These are phyloP conservation scores for Muraenolepis orangiensis DNA, from an alignment of 2,797 vertebrate genomes.

Conservation along the genomic window DNA sequence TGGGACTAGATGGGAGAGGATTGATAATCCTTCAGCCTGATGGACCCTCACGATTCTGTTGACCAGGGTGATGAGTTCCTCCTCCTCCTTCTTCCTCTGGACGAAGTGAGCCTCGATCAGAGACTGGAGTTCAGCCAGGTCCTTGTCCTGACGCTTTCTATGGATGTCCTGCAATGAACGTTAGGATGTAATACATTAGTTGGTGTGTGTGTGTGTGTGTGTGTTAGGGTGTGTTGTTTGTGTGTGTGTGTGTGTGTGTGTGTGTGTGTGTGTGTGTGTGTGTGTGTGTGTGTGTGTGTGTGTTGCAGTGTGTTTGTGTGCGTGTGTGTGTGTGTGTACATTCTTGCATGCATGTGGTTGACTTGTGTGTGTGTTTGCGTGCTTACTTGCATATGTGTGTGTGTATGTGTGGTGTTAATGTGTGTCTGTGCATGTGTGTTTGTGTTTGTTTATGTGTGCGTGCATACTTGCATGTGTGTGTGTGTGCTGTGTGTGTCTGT, in stretches of 20 bases:
- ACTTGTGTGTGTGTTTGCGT: slow-evolving; percentile 11
- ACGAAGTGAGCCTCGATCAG: slow-evolving; percentile 95
- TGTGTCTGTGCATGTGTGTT: not conserved
- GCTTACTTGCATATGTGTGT: too few species aligned
- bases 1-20: not conserved
- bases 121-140: slow-evolving; percentile 91
- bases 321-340: not conserved
- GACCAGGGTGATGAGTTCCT: slow-evolving; percentile 90
- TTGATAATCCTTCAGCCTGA: not conserved
- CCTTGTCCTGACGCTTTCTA: slow-evolving; percentile 97
- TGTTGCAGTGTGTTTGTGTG: not conserved
- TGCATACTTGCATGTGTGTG: too few species aligned
- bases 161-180: slow-evolving; percentile 85
- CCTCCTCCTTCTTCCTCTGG: slow-evolving; percentile 94
- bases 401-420: not conserved
- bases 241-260: not conserved
- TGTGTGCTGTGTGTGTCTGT: slow-evolving; percentile 2
- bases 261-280: not conserved
- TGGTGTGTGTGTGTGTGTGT: not conserved
- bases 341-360: slow-evolving; percentile 15
- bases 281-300: slow-evolving; percentile 18
- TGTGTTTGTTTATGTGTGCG: not conserved
- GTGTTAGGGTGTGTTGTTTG: not conserved
- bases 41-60: slow-evolving; percentile 86
- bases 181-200: not conserved